phyloP scores from a whole-genome alignment of 2,888 invertebrate species.

The Eupithecia insigniata region DNA sequence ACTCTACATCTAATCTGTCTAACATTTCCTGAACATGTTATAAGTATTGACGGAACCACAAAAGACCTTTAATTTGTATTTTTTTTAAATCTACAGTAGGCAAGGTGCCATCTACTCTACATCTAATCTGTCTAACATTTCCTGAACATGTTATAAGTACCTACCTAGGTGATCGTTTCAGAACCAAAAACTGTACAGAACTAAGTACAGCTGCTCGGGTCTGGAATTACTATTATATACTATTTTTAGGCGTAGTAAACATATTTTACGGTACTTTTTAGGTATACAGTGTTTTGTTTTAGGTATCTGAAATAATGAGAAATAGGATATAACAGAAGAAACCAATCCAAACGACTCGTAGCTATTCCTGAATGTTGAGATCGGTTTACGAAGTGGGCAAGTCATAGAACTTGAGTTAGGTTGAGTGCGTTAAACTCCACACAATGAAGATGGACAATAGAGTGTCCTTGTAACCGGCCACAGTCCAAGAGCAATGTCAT shows the following conservation, averaged over 20 bases:
- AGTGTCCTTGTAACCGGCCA: conserved; percentile 43
- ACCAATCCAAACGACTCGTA: neutral
- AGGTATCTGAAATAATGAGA: too few relatives aligned
- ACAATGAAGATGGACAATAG: conserved; percentile 24
- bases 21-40: neutral
- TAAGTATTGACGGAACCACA: neutral
- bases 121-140: neutral
- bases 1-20: neutral
- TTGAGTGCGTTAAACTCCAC: conserved; percentile 28
- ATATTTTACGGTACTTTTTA: neutral
- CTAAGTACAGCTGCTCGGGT: neutral
- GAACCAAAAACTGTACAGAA: neutral
- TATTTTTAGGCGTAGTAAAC: neutral
- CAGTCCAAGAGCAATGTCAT: conserved; percentile 76
- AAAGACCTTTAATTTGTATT: neutral
- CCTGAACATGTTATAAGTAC: neutral
- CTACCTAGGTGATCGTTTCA: neutral
- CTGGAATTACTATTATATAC: neutral
- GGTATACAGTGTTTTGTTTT: neutral
- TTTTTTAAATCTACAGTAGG: neutral
- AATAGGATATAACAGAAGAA: neutral
- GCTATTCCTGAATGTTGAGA: neutral
- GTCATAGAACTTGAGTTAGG: conserved; percentile 16
- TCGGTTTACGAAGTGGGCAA: neutral
- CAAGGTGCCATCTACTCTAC: neutral